Base-by-base conservation (phyloP, 2,797 vertebrate species). In the Schizopygopsis malacanthus region DNA sequence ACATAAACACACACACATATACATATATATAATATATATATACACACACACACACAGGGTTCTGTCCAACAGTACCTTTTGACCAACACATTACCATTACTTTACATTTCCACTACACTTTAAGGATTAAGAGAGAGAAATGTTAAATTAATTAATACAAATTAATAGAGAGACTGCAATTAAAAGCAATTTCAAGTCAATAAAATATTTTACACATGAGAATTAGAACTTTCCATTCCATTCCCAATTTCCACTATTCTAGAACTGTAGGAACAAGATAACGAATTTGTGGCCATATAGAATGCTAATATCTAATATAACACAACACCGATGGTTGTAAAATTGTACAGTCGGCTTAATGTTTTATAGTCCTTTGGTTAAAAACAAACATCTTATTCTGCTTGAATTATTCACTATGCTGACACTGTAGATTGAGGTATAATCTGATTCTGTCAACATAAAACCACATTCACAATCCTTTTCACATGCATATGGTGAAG, bases 261-360 rank as follows among this genome's bases (percentile, higher is more conserved):
- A 37, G 2, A n/a, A 47, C 43, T 47, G 43, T 25, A 72, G 3
- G 41, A 37, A 37, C 16, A 76, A 76, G 9, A 37, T 12, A 37
- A 9, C 25, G 13, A 73, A 50, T 37, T 3, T 22, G 28, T 47
- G 18, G n/a, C 16, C 50, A 52, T 25, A 75, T 3, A 52, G 8
- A 76, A 37, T 12, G 28, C 28, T 72, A 45, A 77, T 75, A 75
- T 50, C 28, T 72, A 45, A 77, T 75, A 75, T 9, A 50, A 4
- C n/a, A 5, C 5, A 28, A 73, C n/a, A 28, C 7, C 9, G n/a
- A 72, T 9, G 43, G 4, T 47, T 73, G 45, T 73, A 18, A 73
- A 50, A 73, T 5, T 33, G 15, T 33, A 37, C 73, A 22, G 5
- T 4, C 12, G 0, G 33, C 1, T 52, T 22, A 13, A 76, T 7